phyloP scores from a whole-genome alignment of 2,888 invertebrate genomes.

The Eupithecia subfuscata region DNA sequence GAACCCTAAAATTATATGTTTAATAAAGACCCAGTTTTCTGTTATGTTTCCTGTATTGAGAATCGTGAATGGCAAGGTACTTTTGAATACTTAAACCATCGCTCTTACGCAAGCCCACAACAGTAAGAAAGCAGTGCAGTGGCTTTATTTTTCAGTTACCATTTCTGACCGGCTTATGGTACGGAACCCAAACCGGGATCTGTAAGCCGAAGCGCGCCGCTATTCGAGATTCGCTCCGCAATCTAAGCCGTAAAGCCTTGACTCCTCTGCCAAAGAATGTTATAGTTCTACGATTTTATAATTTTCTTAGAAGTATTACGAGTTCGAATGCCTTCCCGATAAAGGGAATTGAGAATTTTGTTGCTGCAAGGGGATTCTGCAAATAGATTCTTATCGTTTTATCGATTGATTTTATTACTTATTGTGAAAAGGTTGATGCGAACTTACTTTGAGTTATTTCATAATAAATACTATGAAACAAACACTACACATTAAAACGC shows the following conservation, averaged over 20 bases:
- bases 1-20: too few relatives aligned
- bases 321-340: background rate
- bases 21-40: too few relatives aligned
- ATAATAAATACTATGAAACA: background rate
- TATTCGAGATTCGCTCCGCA: conserved; percentile 48
- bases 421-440: background rate
- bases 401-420: background rate
- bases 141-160: conserved; percentile 69
- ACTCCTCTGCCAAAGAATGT: conserved; percentile 28
- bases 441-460: background rate
- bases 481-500: too few relatives aligned
- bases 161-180: conserved; percentile 57
- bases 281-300: conserved; percentile 17
- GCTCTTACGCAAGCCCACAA: conserved; percentile 38
- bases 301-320: conserved; percentile 6
- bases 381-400: background rate
- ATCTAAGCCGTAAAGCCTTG: conserved; percentile 44
- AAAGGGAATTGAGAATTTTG: background rate
- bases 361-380: background rate
- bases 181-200: conserved; percentile 52
- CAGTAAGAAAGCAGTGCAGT: conserved; percentile 42
- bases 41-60: too few relatives aligned
- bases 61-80: background rate
- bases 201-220: conserved; percentile 56
- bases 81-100: conserved; percentile 8